Evolutionary conservation across 1,140 invertebrate species (phyloP).

Genomic region (Ruditapes philippinarum): DNA sequence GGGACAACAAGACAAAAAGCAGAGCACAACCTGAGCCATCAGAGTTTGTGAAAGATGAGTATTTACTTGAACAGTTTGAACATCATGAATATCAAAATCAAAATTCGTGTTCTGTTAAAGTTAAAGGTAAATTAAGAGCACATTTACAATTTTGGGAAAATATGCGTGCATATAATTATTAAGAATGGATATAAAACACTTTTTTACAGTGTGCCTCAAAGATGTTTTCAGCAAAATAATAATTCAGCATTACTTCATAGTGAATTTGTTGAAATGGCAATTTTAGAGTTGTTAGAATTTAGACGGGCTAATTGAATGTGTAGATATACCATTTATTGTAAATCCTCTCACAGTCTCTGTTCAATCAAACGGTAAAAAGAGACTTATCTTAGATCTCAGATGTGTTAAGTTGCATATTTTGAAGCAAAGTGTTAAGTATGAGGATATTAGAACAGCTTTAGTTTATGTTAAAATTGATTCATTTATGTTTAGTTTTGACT

Average conservation of each 20-base stretch:
- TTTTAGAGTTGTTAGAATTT: conserved; percentile 49
- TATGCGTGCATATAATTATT: conserved; percentile 21
- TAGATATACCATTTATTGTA: no score
- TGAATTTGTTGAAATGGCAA: conserved; percentile 44
- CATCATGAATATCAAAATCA: conserved; percentile 2
- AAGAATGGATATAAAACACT: conserved; percentile 53
- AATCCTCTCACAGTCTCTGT: conserved; percentile 42
- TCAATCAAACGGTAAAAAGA: neutral
- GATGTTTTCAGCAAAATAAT: conserved; percentile 49
- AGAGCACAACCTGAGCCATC: no score
- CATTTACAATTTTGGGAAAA: conserved; percentile 32
- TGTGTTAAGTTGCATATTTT: neutral
- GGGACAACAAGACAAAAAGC: no score
- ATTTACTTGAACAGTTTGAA: neutral
- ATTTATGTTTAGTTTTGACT: conserved; percentile 37
- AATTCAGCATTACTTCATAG: conserved; percentile 15
- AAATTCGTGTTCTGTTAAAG: conserved; percentile 9
- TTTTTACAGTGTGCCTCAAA: conserved; percentile 36
- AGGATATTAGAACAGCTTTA: neutral
- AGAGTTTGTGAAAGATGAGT: no score
- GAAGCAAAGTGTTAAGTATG: conserved; percentile 29
- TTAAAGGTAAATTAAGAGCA: conserved; percentile 13
- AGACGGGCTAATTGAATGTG: neutral
- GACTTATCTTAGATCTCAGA: neutral
- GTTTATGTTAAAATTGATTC: neutral